Conservation (phyloP, 2,113 vertebrate species). For the Rhinogobius similis region DNA sequence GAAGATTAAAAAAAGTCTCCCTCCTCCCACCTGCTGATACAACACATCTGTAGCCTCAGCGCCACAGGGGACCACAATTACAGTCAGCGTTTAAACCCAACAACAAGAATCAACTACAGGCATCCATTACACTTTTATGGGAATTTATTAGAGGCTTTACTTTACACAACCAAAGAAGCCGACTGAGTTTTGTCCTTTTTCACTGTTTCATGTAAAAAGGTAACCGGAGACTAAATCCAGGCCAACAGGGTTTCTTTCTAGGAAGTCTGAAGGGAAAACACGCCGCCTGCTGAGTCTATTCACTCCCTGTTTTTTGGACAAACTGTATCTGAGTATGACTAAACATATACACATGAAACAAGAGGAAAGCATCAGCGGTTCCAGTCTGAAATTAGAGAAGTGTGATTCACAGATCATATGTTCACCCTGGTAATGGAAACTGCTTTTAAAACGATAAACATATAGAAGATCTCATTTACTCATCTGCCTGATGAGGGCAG, state of each 20-base stretch:
- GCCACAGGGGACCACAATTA: neutral
- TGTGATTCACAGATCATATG: neutral
- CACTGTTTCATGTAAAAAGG: neutral
- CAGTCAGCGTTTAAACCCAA: slow-evolving; percentile 11
- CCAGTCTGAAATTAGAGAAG: neutral
- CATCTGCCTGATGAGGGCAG: no score
- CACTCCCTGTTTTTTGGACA: neutral
- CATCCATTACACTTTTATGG: neutral
- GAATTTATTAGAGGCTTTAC: neutral
- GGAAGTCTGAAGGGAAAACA: neutral
- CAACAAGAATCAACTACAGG: slow-evolving; percentile 3
- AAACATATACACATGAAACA: neutral
- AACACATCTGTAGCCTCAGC: slow-evolving; percentile 31
- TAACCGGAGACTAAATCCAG: neutral
- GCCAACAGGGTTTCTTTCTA: neutral
- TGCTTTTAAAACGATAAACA: no score
- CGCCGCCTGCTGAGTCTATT: neutral
- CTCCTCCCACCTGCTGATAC: slow-evolving; percentile 23
- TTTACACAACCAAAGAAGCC: neutral
- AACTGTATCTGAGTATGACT: neutral
- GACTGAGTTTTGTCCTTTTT: neutral
- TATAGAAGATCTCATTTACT: no score
- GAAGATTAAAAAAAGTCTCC: slow-evolving; percentile 9
- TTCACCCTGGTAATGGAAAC: no score
- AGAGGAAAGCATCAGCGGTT: neutral